Evolutionary conservation across 2,113 vertebrate genomes (phyloP).

Genomic region (Amphilophus citrinellus): DNA sequence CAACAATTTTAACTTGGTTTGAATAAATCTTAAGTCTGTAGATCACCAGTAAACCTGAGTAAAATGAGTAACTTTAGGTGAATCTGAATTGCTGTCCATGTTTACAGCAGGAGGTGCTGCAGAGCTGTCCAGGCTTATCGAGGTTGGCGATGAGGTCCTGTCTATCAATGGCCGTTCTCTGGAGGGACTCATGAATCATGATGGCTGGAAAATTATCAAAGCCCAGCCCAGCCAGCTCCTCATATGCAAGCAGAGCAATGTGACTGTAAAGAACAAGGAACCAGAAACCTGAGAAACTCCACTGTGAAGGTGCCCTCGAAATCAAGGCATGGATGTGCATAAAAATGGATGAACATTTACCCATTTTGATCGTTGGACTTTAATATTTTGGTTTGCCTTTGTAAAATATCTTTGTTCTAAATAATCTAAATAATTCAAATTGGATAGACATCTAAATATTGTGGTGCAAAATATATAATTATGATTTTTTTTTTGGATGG

Average conservation of each 20-base stretch:
- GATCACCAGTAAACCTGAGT: not conserved
- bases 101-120: conserved; percentile 87
- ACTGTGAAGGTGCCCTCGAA: not conserved
- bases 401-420: conserved; percentile 8
- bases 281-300: not conserved
- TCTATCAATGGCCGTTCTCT: conserved; percentile 90
- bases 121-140: conserved; percentile 87
- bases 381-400: conserved; percentile 11
- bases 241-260: conserved; percentile 84
- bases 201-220: conserved; percentile 95
- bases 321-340: not conserved
- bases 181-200: conserved; percentile 90
- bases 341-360: not conserved
- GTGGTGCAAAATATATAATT: conserved; percentile 16
- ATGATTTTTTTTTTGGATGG: not conserved
- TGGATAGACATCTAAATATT: not conserved
- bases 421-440: not conserved
- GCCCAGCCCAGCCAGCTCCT: conserved; percentile 87
- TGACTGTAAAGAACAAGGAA: conserved; percentile 49
- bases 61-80: not conserved
- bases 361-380: conserved; percentile 1
- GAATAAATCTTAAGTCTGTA: not conserved
- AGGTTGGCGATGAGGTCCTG: conserved; percentile 92
- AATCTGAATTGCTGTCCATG: not conserved
- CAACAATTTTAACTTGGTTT: not conserved